phyloP scores from a whole-genome alignment of 2,888 invertebrate species.

The Auanema freiburgensis region DNA sequence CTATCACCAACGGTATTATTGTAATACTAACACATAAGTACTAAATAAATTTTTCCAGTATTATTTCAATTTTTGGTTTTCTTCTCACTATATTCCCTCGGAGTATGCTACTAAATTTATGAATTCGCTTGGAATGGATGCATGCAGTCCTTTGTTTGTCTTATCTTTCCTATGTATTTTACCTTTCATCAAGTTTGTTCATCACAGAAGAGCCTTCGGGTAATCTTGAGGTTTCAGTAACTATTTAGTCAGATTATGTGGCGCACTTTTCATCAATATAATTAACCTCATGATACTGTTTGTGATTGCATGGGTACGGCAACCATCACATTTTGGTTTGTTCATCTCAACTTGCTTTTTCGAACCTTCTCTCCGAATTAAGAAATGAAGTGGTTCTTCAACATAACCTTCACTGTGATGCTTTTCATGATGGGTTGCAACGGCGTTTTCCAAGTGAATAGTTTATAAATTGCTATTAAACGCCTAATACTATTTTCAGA shows the following conservation, averaged over 20 bases:
- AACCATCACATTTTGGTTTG: no score
- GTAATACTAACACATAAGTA: neutral
- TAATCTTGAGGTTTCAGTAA: no score
- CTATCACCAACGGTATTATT: constrained; percentile 10
- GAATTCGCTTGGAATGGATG: constrained; percentile 12
- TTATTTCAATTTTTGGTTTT: constrained; percentile 23
- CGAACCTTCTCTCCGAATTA: neutral
- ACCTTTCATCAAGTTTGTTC: constrained; percentile 9
- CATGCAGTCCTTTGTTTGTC: constrained; percentile 22
- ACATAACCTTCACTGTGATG: constrained; percentile 11
- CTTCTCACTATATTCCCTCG: constrained; percentile 10
- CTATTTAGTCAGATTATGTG: no score
- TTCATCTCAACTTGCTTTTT: no score
- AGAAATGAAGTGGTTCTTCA: constrained; percentile 9
- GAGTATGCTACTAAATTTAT: constrained; percentile 11
- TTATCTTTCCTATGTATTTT: constrained; percentile 9
- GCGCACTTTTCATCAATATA: no score
- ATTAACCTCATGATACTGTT: no score
- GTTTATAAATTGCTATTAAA: neutral
- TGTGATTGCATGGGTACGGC: no score
- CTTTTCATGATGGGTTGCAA: constrained; percentile 16
- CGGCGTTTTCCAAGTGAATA: constrained; percentile 15
- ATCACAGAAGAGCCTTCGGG: no score
- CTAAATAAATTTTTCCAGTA: constrained; percentile 8
- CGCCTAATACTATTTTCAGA: constrained; percentile 5